Base-by-base conservation (phyloP, 2,797 vertebrate genomes). In the Lithobates pipiens region DNA sequence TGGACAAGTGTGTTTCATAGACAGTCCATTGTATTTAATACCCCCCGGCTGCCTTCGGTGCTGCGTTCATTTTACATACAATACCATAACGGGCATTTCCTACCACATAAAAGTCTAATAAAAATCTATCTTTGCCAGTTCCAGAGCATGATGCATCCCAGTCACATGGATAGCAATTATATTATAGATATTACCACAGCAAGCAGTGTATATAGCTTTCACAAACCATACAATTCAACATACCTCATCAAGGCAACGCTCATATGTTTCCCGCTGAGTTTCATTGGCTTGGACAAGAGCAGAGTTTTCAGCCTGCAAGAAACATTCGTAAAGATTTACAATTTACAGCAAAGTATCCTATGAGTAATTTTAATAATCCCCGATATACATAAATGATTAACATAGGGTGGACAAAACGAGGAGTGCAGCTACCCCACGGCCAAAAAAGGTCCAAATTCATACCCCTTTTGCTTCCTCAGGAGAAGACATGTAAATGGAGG, bases 251-350 rank as follows among this genome's bases (percentile, higher is more conserved):
- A 98, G 91, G 80, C 97, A 98, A 88, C 97, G 95, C 85, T 98
- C 97, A 0, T 99, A 99, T 0, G 97, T 97, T 79, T 99, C 98
- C 84, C 97, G 90, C 92, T 99, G 98, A 92, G 95, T 99, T 93
- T 99, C 98, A 0, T 99, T 99, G 68, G 97, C 97, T 93, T 97
- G 94, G 87, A 96, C 93, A 88, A 99, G 95, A 10, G 97, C 96
- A 0, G 95, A 96, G 88, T 99, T 99, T 90, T 99, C 98, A 0
- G 96, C 96, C 98, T 99, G 88, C 7, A 88, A 82, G 7, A 81
- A 34, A 10, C 46, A 71, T 57, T 44, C 25, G 21, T 21, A 39
- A 72, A 36, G 3, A 74, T 16, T 74, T 46, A 46, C 10, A 74
- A 15, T 1, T 13, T 44, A 46, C n/a, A 42, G 71, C 1, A 72